Evolutionary conservation across 2,113 vertebrate species (phyloP), one percentile per base, ranked within the genome.

Genomic region (Campylorhamphus procurvoides): DNA sequence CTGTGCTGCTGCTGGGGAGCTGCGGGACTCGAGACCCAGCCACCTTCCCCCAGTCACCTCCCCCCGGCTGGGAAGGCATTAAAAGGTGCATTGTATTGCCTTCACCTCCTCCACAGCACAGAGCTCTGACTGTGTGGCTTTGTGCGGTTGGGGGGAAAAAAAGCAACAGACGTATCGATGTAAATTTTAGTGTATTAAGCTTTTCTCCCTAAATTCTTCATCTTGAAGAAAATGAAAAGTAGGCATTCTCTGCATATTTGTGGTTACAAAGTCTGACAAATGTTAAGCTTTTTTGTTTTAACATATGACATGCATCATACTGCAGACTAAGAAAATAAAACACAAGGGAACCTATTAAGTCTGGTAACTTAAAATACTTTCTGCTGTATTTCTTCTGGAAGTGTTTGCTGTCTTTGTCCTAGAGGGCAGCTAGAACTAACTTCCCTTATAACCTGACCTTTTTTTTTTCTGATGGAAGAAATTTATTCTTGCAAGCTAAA

Each of bases 241-340:
- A 96, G 96, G 93, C 96, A 96, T 97, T 96, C 97, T 33, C 73
- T 53, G 90, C 96, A 96, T 97, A 83, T 33, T 96, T 97, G 97
- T 96, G 96, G 97, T 97, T 92, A 87, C 89, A 73, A 93, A 96
- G 95, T 96, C 94, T 97, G 94, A 97, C 84, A 92, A 97, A 97
- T 89, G 91, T 93, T 97, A 96, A 91, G 95, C 89, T 93, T 97
- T 96, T 96, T 95, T 96, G 95, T 97, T 97, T 97, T 96, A 96
- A 97, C 96, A 96, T 97, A 97, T 95, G 96, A 96, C 92, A 97
- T 9, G 35, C 91, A 97, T 97, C 96, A 97, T 95, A 94, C 75
- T 97, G 93, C 94, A 97, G 97, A 97, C 94, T 96, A 95, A 96
- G 94, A 96, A 97, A 97, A 96, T 95, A 96, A 97, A 97, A 96